Evolutionary conservation across 1,140 invertebrate genomes (phyloP).

Genomic region (Drosophila dunni): DNA sequence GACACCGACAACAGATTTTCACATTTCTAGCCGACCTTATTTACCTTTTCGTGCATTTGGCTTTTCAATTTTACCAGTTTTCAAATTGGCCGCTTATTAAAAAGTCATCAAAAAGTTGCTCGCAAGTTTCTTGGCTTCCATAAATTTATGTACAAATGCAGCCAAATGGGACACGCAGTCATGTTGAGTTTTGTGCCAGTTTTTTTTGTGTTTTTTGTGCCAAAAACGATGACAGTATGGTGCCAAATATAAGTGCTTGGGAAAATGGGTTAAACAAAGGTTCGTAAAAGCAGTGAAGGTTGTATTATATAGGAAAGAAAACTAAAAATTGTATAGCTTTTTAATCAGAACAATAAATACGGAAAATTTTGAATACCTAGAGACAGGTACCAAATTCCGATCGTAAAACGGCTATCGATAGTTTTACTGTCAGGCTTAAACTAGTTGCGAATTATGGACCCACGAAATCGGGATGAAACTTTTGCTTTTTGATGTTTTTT

Average conservation of each 20-base stretch:
- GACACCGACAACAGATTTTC: conserved; percentile 10
- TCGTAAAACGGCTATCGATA: not conserved
- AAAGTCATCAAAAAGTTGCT: conserved; percentile 38
- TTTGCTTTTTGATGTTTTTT: not conserved
- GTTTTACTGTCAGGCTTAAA: not conserved
- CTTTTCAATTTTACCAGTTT: conserved; percentile 44
- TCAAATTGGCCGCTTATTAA: conserved; percentile 42
- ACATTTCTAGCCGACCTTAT: conserved; percentile 11
- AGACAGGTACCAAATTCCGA: too few species aligned
- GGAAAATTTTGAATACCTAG: too few species aligned
- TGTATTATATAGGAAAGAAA: not conserved
- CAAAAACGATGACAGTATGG: conserved; percentile 19
- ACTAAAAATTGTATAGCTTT: too few species aligned
- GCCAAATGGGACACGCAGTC: conserved; percentile 34
- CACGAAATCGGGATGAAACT: not conserved
- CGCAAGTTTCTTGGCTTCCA: conserved; percentile 22
- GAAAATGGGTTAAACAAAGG: not conserved
- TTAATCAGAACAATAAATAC: too few species aligned
- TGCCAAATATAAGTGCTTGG: not conserved
- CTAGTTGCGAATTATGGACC: not conserved
- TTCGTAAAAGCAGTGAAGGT: not conserved
- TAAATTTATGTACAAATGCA: conserved; percentile 30
- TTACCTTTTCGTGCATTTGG: conserved; percentile 25
- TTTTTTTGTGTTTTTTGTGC: conserved; percentile 10
- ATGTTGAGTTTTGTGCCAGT: conserved; percentile 18